phyloP scores from a whole-genome alignment of 2,888 invertebrate species.

The Smittia sp. region DNA sequence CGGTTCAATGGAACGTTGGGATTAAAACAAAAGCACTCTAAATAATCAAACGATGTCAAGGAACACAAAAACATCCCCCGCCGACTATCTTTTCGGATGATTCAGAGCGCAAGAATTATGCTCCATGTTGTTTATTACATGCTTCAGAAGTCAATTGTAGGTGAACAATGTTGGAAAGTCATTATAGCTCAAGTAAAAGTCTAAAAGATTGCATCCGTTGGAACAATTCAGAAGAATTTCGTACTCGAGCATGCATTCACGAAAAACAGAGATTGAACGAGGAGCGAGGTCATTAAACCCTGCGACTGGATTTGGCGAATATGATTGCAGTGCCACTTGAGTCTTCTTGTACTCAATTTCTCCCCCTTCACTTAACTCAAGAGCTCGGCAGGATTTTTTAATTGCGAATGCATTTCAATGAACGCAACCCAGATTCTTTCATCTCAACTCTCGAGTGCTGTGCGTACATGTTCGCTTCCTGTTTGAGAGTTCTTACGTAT shows the following conservation, averaged over 20 bases:
- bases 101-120: no score
- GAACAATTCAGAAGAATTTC: no score
- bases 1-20: background rate
- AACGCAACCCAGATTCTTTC: no score
- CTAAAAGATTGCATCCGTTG: background rate
- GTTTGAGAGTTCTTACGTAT: background rate
- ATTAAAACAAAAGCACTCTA: background rate
- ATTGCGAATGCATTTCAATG: no score
- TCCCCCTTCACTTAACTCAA: no score
- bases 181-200: constrained; percentile 10
- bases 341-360: background rate
- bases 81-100: no score
- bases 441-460: background rate
- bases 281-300: background rate
- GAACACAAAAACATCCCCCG: no score
- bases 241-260: background rate
- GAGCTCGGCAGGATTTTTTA: no score
- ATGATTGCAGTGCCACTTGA: background rate
- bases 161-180: background rate
- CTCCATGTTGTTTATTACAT: background rate
- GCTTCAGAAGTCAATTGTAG: constrained; percentile 16
- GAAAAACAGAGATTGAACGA: background rate
- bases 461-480: background rate
- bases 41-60: background rate
- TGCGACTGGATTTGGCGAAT: background rate